These are phyloP conservation scores for Mayetiola destructor DNA, from an alignment of 2,888 invertebrate species.

Conservation along the genomic window DNA sequence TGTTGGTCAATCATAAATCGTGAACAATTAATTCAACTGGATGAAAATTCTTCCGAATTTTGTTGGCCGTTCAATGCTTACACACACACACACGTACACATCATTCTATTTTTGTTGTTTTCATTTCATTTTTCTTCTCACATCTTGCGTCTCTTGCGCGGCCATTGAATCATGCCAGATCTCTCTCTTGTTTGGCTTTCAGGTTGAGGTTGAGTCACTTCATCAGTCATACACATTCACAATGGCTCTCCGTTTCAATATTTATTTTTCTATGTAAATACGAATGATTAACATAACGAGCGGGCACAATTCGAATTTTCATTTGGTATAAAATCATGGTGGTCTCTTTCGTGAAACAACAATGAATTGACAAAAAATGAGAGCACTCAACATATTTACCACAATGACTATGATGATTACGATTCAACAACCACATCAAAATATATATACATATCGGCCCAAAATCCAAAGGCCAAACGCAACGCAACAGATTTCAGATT, in stretches of 20 bases:
- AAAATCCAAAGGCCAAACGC: not conserved
- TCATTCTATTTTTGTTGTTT: too few species aligned
- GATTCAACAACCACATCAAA: not conserved
- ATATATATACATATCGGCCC: not conserved
- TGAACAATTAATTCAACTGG: conserved; percentile 10
- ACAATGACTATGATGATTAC: conserved; percentile 7
- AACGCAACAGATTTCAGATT: too few species aligned
- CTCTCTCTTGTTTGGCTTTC: too few species aligned
- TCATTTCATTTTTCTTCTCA: too few species aligned
- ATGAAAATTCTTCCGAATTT: not conserved
- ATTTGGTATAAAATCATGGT: conserved; percentile 11
- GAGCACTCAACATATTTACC: conserved; percentile 10
- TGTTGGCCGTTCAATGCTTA: too few species aligned
- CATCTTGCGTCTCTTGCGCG: too few species aligned
- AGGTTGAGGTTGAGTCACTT: too few species aligned
- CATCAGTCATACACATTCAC: too few species aligned
- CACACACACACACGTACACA: too few species aligned
- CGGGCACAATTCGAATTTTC: too few species aligned
- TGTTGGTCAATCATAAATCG: conserved; percentile 3
- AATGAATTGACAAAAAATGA: conserved; percentile 12
- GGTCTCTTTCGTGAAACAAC: conserved; percentile 10
- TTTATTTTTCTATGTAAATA: conserved; percentile 3
- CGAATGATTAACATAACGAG: conserved; percentile 5
- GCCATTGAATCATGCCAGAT: too few species aligned
- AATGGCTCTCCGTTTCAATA: not conserved